Evolutionary conservation across 2,797 vertebrate species (phyloP).

Genomic region (Garrulus glandarius): DNA sequence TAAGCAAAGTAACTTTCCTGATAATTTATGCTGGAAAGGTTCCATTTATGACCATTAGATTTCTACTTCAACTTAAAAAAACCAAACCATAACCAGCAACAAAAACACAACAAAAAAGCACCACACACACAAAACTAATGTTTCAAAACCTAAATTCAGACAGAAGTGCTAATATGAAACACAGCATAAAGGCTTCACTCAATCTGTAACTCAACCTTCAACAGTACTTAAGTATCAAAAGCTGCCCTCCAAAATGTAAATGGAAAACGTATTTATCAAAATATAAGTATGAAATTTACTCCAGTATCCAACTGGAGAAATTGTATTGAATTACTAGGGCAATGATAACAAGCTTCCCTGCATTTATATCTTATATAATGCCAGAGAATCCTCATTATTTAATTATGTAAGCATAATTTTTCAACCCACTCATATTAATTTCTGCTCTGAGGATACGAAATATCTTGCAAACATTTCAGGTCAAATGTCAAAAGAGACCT

Average conservation of each 20-base stretch:
- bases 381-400: slow-evolving; percentile 26
- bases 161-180: neutral
- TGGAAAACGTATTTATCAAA: neutral
- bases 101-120: neutral
- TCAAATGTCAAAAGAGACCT: slow-evolving; percentile 11
- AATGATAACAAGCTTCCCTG: neutral
- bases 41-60: neutral
- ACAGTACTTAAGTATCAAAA: neutral
- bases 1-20: neutral
- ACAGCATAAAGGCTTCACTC: neutral
- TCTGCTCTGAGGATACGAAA: neutral
- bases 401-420: slow-evolving; percentile 15
- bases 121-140: neutral
- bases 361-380: neutral
- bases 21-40: neutral
- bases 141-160: neutral
- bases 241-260: neutral
- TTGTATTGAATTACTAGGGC: neutral
- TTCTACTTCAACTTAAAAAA: neutral
- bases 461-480: slow-evolving; percentile 5
- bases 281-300: neutral
- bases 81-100: neutral
- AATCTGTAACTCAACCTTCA: neutral
- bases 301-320: neutral
- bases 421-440: slow-evolving; percentile 15